These are phyloP conservation scores for Glandiceps talaboti DNA, from an alignment of 53 echinoderm and acorn worm species.

Conservation along the genomic window DNA sequence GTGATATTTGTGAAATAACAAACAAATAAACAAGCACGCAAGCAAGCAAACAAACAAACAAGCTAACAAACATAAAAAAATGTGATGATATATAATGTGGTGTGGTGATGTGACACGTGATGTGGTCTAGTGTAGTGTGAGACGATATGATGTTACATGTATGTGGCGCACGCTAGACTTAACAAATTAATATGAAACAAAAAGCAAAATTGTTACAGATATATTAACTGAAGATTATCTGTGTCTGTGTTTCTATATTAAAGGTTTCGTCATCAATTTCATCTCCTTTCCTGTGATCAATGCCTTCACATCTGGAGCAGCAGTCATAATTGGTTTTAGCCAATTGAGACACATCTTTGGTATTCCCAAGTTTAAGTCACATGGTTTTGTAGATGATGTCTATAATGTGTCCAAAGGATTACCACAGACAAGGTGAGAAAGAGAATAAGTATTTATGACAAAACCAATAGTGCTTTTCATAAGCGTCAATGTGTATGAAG, in stretches of 20 bases:
- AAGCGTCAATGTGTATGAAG: no score
- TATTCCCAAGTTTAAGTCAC: conserved; percentile 8
- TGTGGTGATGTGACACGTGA: no score
- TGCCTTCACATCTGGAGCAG: conserved; percentile 83
- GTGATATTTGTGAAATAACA: no score
- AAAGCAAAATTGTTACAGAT: background rate
- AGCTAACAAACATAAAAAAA: no score
- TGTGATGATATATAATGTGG: no score
- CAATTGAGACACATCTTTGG: conserved; percentile 75
- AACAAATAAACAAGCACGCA: no score
- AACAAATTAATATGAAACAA: background rate
- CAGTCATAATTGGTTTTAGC: conserved; percentile 73
- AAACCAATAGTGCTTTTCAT: no score
- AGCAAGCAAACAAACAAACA: no score
- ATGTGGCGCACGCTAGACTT: background rate
- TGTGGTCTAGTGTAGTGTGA: background rate
- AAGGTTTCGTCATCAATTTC: conserved; percentile 68
- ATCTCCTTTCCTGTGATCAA: conserved; percentile 76
- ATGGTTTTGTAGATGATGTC: background rate
- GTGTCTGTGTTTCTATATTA: background rate
- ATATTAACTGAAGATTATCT: background rate
- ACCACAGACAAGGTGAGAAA: background rate
- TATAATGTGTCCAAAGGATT: background rate
- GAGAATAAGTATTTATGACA: no score
- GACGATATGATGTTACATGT: background rate